Conservation (phyloP, 2,113 vertebrate genomes). For the Guaruba guarouba region DNA sequence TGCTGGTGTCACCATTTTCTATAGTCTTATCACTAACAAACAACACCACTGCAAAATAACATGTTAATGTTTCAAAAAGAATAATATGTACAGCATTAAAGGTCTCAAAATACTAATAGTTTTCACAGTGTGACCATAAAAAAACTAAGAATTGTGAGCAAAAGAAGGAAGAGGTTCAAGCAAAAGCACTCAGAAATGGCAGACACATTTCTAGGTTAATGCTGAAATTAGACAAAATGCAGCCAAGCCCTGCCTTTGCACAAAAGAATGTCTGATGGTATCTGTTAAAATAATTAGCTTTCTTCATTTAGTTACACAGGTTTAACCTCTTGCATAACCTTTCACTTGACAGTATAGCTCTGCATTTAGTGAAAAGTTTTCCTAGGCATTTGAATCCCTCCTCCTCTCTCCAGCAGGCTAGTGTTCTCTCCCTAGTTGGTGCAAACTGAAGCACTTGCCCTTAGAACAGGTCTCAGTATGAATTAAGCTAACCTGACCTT, state of each 20-base stretch:
- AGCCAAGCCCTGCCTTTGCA: slow-evolving; percentile 33
- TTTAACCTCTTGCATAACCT: slow-evolving; percentile 60
- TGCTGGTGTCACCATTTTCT: background rate
- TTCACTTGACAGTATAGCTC: slow-evolving; percentile 46
- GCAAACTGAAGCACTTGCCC: background rate
- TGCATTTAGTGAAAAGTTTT: slow-evolving; percentile 28
- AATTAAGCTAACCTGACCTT: background rate
- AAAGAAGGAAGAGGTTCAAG: slow-evolving; percentile 1
- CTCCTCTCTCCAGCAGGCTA: background rate
- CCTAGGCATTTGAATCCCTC: slow-evolving; percentile 29
- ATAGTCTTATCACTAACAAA: background rate
- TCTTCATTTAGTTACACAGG: slow-evolving; percentile 59
- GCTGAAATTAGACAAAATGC: slow-evolving; percentile 1
- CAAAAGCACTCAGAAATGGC: background rate
- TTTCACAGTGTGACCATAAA: slow-evolving; percentile 9
- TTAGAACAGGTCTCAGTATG: background rate
- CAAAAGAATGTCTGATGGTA: slow-evolving; percentile 3
- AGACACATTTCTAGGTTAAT: background rate
- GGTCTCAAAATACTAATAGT: slow-evolving; percentile 1
- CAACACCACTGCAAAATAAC: background rate
- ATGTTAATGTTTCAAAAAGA: slow-evolving; percentile 10
- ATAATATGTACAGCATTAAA: background rate
- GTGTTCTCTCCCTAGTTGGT: background rate
- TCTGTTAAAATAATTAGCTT: slow-evolving; percentile 55
- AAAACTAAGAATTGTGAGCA: slow-evolving; percentile 29